Evolutionary conservation across 2,113 vertebrate genomes (phyloP), one percentile per base, ranked within the genome.

Genomic region (Gadus chalcogrammus): DNA sequence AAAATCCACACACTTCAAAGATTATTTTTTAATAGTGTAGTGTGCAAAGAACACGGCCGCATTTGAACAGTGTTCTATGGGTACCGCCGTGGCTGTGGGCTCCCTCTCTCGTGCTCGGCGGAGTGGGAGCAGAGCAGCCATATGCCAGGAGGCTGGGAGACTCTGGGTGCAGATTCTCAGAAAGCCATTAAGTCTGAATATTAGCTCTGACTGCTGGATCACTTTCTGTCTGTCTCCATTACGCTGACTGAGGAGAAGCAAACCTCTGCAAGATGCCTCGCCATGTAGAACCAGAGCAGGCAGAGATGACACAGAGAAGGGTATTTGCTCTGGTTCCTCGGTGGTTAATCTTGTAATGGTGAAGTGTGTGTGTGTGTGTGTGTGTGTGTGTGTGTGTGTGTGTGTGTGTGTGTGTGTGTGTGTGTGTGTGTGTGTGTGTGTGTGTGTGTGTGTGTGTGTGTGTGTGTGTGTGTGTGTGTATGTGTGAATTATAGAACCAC

Each of bases 161-260:
- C 65, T 35, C 69, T 68, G 63, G 83, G 79, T 78, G 72, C 68
- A 79, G 75, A 84, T 85, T 78, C 79, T 77, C 70, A 79, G 69
- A 89, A 88, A 91, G 74, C 87, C 75, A 91, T 91, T 89, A 88
- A 85, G 79, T 86, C 65, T 76, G 79, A 81, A 90, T 85, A 85
- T 90, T 82, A 85, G 70, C 78, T 65, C 61, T 82, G 82, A 85
- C 75, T 78, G 61, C n/a, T 58, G 78, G 65, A 82, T 89, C 77
- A 74, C 80, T 69, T 78, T 82, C 78, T 89, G 88, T 82, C 85
- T 74, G 70, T 76, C 74, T 91, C 83, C 78, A 83, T 91, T 88
- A 87, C 65, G 72, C 42, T 79, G 78, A 84, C 74, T 35, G 42
- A 48, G 52, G 69, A 67, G 65, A 80, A 80, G 66, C 78, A 79